Evolutionary conservation across 2,113 vertebrate species (phyloP).

Genomic region (Lepisosteus oculatus): DNA sequence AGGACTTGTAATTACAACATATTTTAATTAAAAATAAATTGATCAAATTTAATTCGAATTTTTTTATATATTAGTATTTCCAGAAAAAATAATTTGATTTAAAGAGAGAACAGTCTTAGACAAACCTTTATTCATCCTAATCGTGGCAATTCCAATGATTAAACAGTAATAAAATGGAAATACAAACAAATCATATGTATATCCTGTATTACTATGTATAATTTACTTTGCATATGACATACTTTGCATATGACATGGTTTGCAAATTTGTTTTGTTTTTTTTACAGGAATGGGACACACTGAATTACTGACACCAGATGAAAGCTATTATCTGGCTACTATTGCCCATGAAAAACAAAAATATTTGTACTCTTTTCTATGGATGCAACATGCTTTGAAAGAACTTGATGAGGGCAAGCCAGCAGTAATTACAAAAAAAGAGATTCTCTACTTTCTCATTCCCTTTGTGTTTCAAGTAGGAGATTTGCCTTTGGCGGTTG

Average conservation of each 20-base stretch:
- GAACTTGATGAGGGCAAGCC: slow-evolving; percentile 20
- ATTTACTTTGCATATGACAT: neutral
- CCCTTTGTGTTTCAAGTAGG: slow-evolving; percentile 7
- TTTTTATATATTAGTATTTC: too few species aligned
- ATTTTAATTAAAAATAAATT: too few species aligned
- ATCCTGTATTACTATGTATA: neutral
- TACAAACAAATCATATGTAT: neutral
- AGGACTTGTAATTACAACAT: too few species aligned
- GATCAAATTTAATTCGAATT: too few species aligned
- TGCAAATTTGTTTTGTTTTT: neutral
- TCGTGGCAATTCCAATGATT: neutral
- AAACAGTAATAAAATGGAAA: neutral
- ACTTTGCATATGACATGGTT: neutral
- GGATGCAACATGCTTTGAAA: slow-evolving; percentile 31
- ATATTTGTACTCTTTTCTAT: slow-evolving; percentile 15
- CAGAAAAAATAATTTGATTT: too few species aligned
- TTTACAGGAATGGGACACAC: neutral
- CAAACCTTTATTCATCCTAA: too few species aligned
- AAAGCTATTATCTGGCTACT: slow-evolving; percentile 29
- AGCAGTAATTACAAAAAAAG: slow-evolving; percentile 11
- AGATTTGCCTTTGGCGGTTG: slow-evolving; percentile 8
- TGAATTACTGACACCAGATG: slow-evolving; percentile 27
- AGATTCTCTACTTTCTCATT: slow-evolving; percentile 19
- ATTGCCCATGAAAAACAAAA: slow-evolving; percentile 24
- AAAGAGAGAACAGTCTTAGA: too few species aligned